Conservation (phyloP, 1,140 invertebrate genomes). For the Euwallacea similis region DNA sequence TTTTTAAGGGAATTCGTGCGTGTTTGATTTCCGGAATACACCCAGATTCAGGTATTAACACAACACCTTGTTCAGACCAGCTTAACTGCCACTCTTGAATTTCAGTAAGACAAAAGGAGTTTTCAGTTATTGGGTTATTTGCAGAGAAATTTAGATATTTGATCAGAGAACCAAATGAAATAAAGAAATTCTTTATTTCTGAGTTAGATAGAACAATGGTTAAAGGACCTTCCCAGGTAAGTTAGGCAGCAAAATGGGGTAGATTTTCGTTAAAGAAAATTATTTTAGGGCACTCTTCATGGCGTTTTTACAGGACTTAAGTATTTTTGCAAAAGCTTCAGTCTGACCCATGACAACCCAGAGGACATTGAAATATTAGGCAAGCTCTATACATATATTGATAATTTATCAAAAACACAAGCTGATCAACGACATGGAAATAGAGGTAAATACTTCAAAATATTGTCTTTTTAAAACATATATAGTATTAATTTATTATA, state of each 20-base stretch:
- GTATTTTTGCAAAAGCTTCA: conserved; percentile 39
- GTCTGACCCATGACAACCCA: conserved; percentile 23
- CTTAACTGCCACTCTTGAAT: conserved; percentile 9
- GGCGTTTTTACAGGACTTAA: conserved; percentile 41
- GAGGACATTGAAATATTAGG: conserved; percentile 27
- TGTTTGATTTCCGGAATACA: conserved; percentile 20
- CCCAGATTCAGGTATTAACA: conserved; percentile 35
- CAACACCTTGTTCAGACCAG: background rate
- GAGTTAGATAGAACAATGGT: conserved; percentile 39
- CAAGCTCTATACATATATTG: conserved; percentile 42
- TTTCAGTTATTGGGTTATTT: conserved; percentile 40
- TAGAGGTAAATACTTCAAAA: conserved; percentile 34
- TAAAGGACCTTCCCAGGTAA: conserved; percentile 18
- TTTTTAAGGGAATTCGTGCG: conserved; percentile 31
- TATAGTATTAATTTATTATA: conserved; percentile 20
- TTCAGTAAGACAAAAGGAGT: conserved; percentile 44
- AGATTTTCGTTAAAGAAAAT: background rate
- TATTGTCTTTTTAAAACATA: background rate
- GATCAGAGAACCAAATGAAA: conserved; percentile 23
- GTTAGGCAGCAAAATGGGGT: background rate
- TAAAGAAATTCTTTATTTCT: conserved; percentile 32
- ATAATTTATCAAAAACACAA: conserved; percentile 30
- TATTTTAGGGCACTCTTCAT: conserved; percentile 25
- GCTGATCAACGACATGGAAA: conserved; percentile 35
- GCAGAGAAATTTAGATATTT: conserved; percentile 40